A percentile compares a stretch with the other conserved stretches of the same genome.
phyloP scores from a whole-genome alignment of 2,797 vertebrate genomes.

The Mus minutoides region DNA sequence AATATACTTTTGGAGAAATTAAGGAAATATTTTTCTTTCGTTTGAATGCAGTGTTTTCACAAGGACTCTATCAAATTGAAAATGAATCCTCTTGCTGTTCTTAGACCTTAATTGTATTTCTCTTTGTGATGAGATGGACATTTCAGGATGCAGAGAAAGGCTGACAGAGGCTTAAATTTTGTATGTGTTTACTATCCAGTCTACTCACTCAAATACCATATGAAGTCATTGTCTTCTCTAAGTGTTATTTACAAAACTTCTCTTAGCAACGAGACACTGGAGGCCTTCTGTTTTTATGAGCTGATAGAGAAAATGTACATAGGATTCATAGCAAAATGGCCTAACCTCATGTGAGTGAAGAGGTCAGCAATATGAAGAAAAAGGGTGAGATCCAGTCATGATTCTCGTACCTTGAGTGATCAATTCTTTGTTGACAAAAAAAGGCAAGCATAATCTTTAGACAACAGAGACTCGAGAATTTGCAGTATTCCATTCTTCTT shows the following conservation, averaged over 20 bases:
- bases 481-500: too few species aligned
- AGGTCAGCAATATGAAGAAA: neutral
- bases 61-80: neutral
- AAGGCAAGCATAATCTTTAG: neutral
- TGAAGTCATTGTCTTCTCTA: neutral
- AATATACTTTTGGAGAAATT: neutral
- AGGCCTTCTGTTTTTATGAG: neutral
- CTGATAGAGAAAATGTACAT: neutral
- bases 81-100: neutral
- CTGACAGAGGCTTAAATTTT: neutral
- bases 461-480: neutral
- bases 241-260: neutral
- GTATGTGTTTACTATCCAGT: neutral
- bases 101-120: neutral
- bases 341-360: neutral
- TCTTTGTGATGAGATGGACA: neutral
- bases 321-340: neutral
- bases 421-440: neutral
- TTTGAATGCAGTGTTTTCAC: neutral
- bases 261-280: neutral
- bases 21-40: neutral
- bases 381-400: neutral
- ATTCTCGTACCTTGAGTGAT: neutral
- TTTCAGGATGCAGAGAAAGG: neutral
- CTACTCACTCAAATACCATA: neutral